Evolutionary conservation across 2,113 vertebrate species (phyloP), one percentile per base, ranked within the genome.

Genomic region (Dipodomys ordii): DNA sequence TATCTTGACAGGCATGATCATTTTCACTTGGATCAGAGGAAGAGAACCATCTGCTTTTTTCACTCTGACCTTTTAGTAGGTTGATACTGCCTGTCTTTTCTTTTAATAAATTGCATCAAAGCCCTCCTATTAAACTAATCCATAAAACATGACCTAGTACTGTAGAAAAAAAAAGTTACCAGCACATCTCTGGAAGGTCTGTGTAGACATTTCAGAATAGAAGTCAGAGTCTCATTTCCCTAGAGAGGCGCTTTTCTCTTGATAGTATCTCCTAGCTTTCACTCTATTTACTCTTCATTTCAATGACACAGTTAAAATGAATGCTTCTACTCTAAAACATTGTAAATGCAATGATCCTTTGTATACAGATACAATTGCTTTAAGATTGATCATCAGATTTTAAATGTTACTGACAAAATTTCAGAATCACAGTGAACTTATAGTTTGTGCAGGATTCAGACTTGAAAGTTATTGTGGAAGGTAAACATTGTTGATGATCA

Each of bases 251-350:
- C 22, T 76, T 94, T 73, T 49, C 35, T 82, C 74, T 81, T 91
- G 35, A 28, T 68, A 77, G 39, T 25, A 27, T 73, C 65, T 87
- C 87, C 60, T 67, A 69, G 46, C 57, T 64, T 81, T 30, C 10
- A 32, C n/a, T 84, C n/a, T 81, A 88, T 83, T 91, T 91, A 88
- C 81, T 87, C 71, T 96, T 95, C 64, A 57, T 74, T 89, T 95
- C 78, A 94, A 92, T 62, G 64, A 87, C 53, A 81, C 88, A 83
- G 87, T 96, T 94, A 94, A 95, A 92, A 89, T 32, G 89, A 77
- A 57, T 78, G 28, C 67, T 87, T 91, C 81, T 91, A 46, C 27
- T 92, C 83, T 76, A 78, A 96, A 96, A 62, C 30, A 69, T 1
- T 69, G 44, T 77, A 95, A 92, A 83, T 83, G 76, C 83, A 94